These are phyloP conservation scores for Panagrolaimus sp. DNA, from an alignment of 1,140 invertebrate species.

Conservation along the genomic window DNA sequence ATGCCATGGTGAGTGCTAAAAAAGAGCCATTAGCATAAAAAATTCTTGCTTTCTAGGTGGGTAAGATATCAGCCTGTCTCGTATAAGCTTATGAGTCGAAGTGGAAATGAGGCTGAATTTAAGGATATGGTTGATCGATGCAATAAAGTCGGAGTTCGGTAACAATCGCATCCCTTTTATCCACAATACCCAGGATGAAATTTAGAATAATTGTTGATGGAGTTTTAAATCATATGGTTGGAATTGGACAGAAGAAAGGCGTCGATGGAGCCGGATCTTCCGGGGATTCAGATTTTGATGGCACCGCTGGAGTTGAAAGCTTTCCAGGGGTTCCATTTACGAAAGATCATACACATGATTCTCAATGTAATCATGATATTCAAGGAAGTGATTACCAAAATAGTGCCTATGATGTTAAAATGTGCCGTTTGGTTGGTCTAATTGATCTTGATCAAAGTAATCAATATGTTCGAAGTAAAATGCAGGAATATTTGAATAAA, in stretches of 20 bases:
- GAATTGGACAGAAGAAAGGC: constrained; percentile 59
- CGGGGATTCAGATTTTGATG: constrained; percentile 61
- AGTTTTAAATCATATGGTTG: constrained; percentile 82
- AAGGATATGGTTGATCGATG: constrained; percentile 71
- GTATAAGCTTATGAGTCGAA: constrained; percentile 72
- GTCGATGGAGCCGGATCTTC: constrained; percentile 59
- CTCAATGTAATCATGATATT: constrained; percentile 56
- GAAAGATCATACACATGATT: constrained; percentile 58
- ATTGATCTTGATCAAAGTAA: constrained; percentile 70
- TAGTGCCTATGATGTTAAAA: constrained; percentile 64
- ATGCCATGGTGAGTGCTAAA: no score
- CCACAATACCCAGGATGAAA: constrained; percentile 18
- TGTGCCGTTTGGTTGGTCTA: constrained; percentile 71
- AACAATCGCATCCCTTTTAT: no score
- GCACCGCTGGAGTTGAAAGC: constrained; percentile 42
- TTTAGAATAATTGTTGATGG: constrained; percentile 76
- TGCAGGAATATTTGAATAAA: constrained; percentile 70
- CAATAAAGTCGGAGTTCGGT: constrained; percentile 71
- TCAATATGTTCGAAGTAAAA: constrained; percentile 69
- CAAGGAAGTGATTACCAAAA: constrained; percentile 57
- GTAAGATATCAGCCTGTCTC: constrained; percentile 78
- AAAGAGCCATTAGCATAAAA: no score
- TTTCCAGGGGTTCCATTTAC: constrained; percentile 65
- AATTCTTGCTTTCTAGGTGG: no score
- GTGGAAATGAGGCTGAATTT: constrained; percentile 71